Base-by-base conservation (phyloP, 2,888 invertebrate genomes). In the Sesia apiformis region DNA sequence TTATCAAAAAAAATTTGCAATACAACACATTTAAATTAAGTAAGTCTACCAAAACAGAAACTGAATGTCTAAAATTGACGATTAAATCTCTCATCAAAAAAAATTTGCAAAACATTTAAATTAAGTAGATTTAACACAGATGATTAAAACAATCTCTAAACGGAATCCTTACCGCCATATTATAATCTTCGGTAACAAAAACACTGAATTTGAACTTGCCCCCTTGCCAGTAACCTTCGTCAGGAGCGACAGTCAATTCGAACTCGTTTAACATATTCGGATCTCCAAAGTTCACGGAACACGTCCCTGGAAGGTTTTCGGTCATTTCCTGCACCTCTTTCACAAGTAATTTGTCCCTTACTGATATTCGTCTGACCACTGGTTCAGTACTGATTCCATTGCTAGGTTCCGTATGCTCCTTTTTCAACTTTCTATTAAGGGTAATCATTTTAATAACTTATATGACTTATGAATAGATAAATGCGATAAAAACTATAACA, bases 111-210 rank as follows among this genome's bases (percentile, higher is more conserved):
- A 23, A 23, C 23, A 23, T 23, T 23, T 23, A 23, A 23, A 23
- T 23, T 23, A 23, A 23, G 23, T 23, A 23, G 23, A 23, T n/a
- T n/a, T 2, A 23, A 23, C 23, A 1, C 23, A 23, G 23, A 23
- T 2, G 23, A 23, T 23, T 23, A 23, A 23, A 23, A 23, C 23
- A 46, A 46, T 8, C 8, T n/a, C 46, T 3, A 46, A 46, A 46
- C 7, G 38, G 40, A 38, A 51, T 72, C 92, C 93, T 92, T 91
- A 97, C 97, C 81, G 95, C 95, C 94, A 97, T 97, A 84, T 98
- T 98, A 91, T 98, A 98, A 64, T 98, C 98, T 74, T 97, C 97
- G 39, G 97, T 95, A 57, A 98, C 96, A 71, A 91, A 91, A 64
- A 98, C 92, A 72, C 93, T 92, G 84, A 98, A 98, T 75, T 92